A percentile compares a stretch with the other conserved stretches of the same genome.
phyloP scores from a whole-genome alignment of 2,888 invertebrate species.

The Trissolcus brochymenae region DNA sequence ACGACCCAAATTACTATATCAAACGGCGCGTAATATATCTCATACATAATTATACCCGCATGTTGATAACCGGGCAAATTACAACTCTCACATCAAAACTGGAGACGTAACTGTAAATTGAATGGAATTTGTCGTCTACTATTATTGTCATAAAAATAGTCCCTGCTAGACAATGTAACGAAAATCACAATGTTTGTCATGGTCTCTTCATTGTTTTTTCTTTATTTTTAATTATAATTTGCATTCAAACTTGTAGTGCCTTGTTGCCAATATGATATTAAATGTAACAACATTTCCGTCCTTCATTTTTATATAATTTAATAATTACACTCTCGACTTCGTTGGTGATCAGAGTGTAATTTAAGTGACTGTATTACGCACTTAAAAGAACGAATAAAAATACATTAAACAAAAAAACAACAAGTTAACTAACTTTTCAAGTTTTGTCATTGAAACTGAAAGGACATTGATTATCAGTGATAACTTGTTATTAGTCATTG shows the following conservation, averaged over 20 bases:
- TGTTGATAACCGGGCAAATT: slow-evolving; percentile 38
- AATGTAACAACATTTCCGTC: slow-evolving; percentile 6
- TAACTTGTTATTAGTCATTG: background rate
- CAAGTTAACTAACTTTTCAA: background rate
- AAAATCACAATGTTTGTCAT: slow-evolving; percentile 16
- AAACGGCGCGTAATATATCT: slow-evolving; percentile 24
- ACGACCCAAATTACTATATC: slow-evolving; percentile 24
- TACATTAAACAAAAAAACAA: background rate
- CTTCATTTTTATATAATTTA: background rate
- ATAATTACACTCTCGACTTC: slow-evolving; percentile 8
- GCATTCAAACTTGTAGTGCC: background rate
- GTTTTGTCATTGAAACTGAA: too few relatives aligned
- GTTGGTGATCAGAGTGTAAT: background rate
- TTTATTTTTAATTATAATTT: slow-evolving; percentile 17
- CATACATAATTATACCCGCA: slow-evolving; percentile 43
- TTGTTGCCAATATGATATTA: background rate
- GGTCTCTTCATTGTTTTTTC: slow-evolving; percentile 27
- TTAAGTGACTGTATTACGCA: background rate
- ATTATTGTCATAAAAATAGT: slow-evolving; percentile 17
- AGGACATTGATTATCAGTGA: too few relatives aligned
- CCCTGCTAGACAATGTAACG: slow-evolving; percentile 19
- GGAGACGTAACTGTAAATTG: slow-evolving; percentile 36
- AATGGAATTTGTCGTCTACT: slow-evolving; percentile 10
- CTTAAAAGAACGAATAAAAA: too few relatives aligned
- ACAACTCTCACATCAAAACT: slow-evolving; percentile 23